A percentile compares a stretch with the other conserved stretches of the same genome.
Evolutionary conservation across 2,113 vertebrate genomes (phyloP).

Genomic region (Microcebus murinus): DNA sequence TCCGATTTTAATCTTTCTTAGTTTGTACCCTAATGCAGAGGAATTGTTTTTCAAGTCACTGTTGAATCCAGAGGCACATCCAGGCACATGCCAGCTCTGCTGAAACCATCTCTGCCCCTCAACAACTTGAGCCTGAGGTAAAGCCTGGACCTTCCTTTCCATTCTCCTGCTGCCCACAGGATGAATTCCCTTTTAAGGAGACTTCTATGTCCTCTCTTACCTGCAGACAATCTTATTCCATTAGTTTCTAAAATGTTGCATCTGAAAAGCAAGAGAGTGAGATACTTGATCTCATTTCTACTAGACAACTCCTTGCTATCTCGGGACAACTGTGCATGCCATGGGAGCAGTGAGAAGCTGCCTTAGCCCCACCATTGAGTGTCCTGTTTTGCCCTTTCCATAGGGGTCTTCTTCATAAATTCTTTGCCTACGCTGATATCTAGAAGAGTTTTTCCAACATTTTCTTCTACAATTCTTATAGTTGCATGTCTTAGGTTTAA

Average conservation of each 20-base stretch:
- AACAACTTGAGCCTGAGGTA: background rate
- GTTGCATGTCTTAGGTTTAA: too few relatives aligned
- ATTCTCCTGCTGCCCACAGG: background rate
- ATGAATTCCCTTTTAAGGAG: background rate
- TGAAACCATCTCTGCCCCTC: background rate
- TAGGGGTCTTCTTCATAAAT: too few relatives aligned
- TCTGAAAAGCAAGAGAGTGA: background rate
- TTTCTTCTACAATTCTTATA: too few relatives aligned
- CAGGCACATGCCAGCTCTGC: background rate
- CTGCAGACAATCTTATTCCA: background rate
- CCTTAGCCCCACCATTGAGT: background rate
- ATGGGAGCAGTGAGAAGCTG: background rate
- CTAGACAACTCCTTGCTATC: background rate
- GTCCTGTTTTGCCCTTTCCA: background rate
- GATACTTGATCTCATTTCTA: background rate
- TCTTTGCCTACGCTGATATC: too few relatives aligned
- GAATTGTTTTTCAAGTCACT: background rate
- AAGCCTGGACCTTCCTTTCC: background rate
- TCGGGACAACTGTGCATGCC: background rate
- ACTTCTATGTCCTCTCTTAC: background rate
- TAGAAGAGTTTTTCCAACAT: too few relatives aligned
- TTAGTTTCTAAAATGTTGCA: background rate
- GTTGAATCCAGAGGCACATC: background rate
- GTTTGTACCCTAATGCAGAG: background rate
- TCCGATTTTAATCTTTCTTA: background rate